Evolutionary conservation across 2,797 vertebrate genomes (phyloP).

Genomic region (Dipus sagitta): DNA sequence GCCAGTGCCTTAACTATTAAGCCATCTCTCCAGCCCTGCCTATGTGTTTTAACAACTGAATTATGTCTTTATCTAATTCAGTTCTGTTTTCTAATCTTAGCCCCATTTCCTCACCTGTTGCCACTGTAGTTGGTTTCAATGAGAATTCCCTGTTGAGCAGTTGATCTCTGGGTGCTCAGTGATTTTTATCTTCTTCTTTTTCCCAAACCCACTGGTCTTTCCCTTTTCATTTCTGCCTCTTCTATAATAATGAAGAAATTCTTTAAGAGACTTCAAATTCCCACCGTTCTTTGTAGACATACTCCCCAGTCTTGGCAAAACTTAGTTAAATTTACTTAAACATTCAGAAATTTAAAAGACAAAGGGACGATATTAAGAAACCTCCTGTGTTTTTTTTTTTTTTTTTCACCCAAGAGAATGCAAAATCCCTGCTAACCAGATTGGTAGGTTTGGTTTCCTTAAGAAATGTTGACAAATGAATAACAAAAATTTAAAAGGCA

Average conservation of each 20-base stretch:
- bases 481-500: slow-evolving; percentile 61
- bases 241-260: background rate
- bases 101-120: background rate
- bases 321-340: background rate
- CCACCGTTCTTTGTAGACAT: background rate
- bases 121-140: background rate
- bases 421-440: slow-evolving; percentile 43
- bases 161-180: background rate
- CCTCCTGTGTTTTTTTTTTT: background rate
- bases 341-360: background rate
- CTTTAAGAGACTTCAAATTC: background rate
- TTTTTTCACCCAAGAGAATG: background rate
- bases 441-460: slow-evolving; percentile 47
- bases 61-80: background rate
- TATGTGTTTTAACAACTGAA: no score
- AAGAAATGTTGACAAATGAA: slow-evolving; percentile 57
- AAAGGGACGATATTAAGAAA: slow-evolving; percentile 46
- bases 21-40: no score
- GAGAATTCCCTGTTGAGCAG: background rate
- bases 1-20: no score
- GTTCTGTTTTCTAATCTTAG: background rate
- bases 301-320: background rate
- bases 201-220: background rate
- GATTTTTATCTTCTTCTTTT: background rate
- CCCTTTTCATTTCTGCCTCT: background rate